These are phyloP conservation scores for Orthonevra nobilis DNA, from an alignment of 2,888 invertebrate species.

Conservation along the genomic window DNA sequence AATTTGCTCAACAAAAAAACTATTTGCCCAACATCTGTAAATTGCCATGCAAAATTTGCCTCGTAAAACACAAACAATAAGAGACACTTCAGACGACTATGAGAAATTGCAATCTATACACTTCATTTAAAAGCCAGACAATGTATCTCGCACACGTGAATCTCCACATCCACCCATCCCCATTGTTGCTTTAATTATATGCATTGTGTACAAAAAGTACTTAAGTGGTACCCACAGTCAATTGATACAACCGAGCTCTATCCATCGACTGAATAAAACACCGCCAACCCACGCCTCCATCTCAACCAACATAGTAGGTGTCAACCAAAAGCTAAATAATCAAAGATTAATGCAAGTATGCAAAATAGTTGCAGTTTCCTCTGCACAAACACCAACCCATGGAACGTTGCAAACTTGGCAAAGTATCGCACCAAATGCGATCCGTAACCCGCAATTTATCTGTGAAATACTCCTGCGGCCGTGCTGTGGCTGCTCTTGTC, in stretches of 20 bases:
- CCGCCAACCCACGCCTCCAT: constrained; percentile 21
- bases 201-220: constrained; percentile 26
- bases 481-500: constrained; percentile 18
- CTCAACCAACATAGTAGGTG: constrained; percentile 60
- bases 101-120: too few species aligned
- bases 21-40: too few species aligned
- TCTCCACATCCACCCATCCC: neutral
- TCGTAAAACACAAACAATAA: too few species aligned
- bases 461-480: constrained; percentile 9
- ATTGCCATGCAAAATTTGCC: too few species aligned
- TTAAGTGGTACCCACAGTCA: constrained; percentile 30
- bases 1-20: too few species aligned
- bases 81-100: too few species aligned
- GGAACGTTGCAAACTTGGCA: constrained; percentile 6
- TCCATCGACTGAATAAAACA: constrained; percentile 26
- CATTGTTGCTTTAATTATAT: constrained; percentile 35
- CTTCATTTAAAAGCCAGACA: neutral
- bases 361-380: constrained; percentile 38
- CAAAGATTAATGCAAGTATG: constrained; percentile 65
- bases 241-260: constrained; percentile 28
- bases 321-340: constrained; percentile 62
- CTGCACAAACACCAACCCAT: constrained; percentile 11
- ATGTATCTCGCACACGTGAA: constrained; percentile 3
- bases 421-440: constrained; percentile 38
- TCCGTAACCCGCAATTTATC: constrained; percentile 34